Percentiles rank a stretch among this genome's conserved stretches.
Evolutionary conservation across 2,888 invertebrate species (phyloP).

Genomic region (Achlya flavicornis): DNA sequence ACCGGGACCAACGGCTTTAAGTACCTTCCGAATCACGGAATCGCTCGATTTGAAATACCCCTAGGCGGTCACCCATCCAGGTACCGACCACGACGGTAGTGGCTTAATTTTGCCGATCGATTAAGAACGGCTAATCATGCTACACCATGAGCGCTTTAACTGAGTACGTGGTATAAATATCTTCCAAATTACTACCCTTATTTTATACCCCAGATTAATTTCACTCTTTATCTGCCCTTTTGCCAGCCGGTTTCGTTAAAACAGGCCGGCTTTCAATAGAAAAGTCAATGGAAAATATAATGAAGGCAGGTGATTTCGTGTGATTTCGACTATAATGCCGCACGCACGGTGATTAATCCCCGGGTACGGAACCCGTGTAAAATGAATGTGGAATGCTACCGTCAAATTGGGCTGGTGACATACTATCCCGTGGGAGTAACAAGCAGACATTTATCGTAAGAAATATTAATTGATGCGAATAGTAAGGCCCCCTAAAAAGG

Average conservation of each 20-base stretch:
- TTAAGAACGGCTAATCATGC: no score
- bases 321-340: constrained; percentile 41
- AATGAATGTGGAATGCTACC: constrained; percentile 40
- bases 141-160: no score
- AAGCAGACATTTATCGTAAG: background rate
- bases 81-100: no score
- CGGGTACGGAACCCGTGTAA: constrained; percentile 38
- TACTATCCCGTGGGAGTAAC: constrained; percentile 18
- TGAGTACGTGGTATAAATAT: background rate
- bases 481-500: no score
- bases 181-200: background rate
- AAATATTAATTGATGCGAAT: background rate
- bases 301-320: constrained; percentile 42
- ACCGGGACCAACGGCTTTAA: no score
- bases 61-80: no score
- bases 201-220: background rate
- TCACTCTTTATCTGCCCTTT: background rate
- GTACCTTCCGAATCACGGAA: no score
- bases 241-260: background rate
- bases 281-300: constrained; percentile 16
- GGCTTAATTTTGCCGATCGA: no score
- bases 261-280: constrained; percentile 9
- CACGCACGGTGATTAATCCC: constrained; percentile 55
- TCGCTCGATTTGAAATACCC: no score
- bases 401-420: constrained; percentile 30